Evolutionary conservation across 2,888 invertebrate species (phyloP).

Genomic region (Congeria kusceri): DNA sequence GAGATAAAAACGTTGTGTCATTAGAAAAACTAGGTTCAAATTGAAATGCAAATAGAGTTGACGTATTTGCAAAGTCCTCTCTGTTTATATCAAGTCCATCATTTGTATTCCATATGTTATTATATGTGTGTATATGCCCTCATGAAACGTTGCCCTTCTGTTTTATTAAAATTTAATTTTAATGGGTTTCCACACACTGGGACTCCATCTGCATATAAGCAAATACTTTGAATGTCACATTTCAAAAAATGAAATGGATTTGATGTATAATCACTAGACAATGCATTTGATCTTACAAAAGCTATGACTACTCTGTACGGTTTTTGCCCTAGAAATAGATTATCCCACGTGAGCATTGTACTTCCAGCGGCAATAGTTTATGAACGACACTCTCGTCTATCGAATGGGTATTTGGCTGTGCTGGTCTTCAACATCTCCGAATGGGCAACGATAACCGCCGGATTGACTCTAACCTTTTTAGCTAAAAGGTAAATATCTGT

Average conservation of each 20-base stretch:
- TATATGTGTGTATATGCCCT: conserved; percentile 43
- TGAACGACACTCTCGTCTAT: conserved; percentile 39
- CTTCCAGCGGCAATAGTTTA: no score
- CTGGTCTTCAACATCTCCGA: conserved; percentile 50
- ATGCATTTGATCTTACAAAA: no score
- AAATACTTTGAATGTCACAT: no score
- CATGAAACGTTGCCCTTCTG: conserved; percentile 26
- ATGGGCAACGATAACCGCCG: conserved; percentile 48
- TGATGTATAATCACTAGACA: no score
- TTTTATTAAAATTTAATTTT: conserved; percentile 40
- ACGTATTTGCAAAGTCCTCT: conserved; percentile 42
- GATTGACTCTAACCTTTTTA: conserved; percentile 45
- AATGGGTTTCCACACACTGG: conserved; percentile 50
- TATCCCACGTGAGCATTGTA: conserved; percentile 50
- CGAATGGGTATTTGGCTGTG: conserved; percentile 50
- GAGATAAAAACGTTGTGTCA: conserved; percentile 35
- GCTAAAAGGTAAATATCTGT: conserved; percentile 50
- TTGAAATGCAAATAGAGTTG: conserved; percentile 45
- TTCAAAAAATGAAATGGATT: conserved; percentile 54
- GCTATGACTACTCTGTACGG: no score
- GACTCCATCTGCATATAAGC: no score
- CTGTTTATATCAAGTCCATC: no score
- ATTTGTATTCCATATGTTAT: conserved; percentile 38
- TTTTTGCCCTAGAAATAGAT: conserved; percentile 48
- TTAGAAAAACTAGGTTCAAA: conserved; percentile 45